Conservation (phyloP, 2,888 invertebrate species). For the Apotomis betuletana region DNA sequence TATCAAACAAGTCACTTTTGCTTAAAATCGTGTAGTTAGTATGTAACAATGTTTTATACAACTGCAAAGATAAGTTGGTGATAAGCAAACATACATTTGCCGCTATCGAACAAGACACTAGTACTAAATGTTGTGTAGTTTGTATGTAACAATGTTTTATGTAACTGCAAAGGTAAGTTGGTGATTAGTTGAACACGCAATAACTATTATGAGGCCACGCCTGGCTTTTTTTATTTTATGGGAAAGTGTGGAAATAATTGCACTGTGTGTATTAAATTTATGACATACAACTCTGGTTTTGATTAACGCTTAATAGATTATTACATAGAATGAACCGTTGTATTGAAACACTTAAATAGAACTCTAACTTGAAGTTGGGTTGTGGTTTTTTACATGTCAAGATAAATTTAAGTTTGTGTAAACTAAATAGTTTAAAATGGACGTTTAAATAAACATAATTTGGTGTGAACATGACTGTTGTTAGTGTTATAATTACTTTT, state of each 20-base stretch:
- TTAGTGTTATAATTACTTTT: too few species aligned
- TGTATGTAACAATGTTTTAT: background rate
- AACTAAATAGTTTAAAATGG: too few species aligned
- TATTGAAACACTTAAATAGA: background rate
- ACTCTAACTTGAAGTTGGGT: too few species aligned
- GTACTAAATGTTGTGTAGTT: background rate
- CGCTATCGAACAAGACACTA: background rate
- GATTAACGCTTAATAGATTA: background rate
- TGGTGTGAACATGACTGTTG: too few species aligned
- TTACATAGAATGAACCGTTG: background rate
- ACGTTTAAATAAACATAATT: too few species aligned
- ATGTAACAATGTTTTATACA: background rate
- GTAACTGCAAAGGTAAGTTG: conserved; percentile 20
- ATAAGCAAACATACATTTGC: background rate
- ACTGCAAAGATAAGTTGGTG: conserved; percentile 26
- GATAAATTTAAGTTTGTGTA: too few species aligned
- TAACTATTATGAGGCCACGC: conserved; percentile 22
- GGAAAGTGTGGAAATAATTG: conserved; percentile 7
- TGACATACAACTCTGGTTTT: background rate
- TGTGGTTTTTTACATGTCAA: too few species aligned
- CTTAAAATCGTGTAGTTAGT: background rate
- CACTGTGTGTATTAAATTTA: conserved; percentile 13
- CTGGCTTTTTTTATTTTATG: conserved; percentile 16
- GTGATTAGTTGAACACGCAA: conserved; percentile 30
- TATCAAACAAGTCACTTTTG: background rate